Evolutionary conservation across 2,888 invertebrate genomes (phyloP), one percentile per base, ranked within the genome.

Genomic region (Pseudoips prasinana): DNA sequence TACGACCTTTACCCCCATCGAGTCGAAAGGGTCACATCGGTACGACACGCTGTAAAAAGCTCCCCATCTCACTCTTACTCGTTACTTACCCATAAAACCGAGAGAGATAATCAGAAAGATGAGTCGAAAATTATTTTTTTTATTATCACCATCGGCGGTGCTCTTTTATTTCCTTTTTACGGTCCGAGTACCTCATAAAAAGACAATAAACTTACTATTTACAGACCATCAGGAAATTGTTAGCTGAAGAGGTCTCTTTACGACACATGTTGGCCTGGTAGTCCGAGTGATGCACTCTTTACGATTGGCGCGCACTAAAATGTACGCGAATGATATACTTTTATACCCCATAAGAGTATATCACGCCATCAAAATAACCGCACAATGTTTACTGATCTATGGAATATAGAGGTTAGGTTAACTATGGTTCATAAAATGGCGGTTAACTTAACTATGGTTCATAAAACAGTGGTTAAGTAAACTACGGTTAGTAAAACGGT

Each of bases 91-190:
- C 82, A 67, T 82, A 80, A 82, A 81, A 65, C 62, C 51, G 84
- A 87, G 78, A 68, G 87, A 80, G 87, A 87, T 81, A 82, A 82
- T 84, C 82, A 79, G 75, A 75, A 79, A 84, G 86, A 88, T 87
- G 88, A 88, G 88, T 84, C 84, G 88, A 87, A 86, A 87, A 86
- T 87, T 87, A 84, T 88, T 88, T 87, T 88, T 88, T 88, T 88
- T 88, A 88, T 88, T 88, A 88, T 86, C 89, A 84, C 89, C 87
- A 88, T 85, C 88, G 87, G 89, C 86, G 88, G 88, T 86, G 88
- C 89, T 85, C 87, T 89, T 89, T 89, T 89, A 89, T 89, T 89
- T 88, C 89, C 83, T 89, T 89, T 89, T 89, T 89, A 89, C 86
- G 88, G 86, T 86, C 87, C 84, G 87, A 89, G 89, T 89, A 89